Conservation (phyloP, 2,888 invertebrate genomes). For the Pammene fasciana region DNA sequence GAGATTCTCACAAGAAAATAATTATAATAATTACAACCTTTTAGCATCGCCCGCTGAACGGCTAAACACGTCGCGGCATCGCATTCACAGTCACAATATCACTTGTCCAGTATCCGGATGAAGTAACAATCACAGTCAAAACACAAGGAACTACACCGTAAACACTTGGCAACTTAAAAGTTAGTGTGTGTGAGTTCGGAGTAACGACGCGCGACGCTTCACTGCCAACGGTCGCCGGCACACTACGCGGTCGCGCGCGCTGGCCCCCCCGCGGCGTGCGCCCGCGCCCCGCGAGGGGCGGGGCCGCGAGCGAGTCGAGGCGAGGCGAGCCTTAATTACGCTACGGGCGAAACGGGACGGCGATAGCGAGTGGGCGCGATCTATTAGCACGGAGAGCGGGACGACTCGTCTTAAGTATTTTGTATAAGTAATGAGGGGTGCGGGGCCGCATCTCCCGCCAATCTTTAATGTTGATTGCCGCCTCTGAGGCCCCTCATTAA, state of each 20-base stretch:
- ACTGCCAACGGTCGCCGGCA: slow-evolving; percentile 80
- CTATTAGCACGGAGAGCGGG: slow-evolving; percentile 87
- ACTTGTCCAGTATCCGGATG: slow-evolving; percentile 79
- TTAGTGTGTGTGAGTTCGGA: slow-evolving; percentile 70
- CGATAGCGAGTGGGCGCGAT: slow-evolving; percentile 83
- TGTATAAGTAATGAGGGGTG: slow-evolving; percentile 85
- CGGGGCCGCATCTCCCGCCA: slow-evolving; percentile 82
- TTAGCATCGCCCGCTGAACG: slow-evolving; percentile 82
- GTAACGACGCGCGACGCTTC: slow-evolving; percentile 72
- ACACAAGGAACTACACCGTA: slow-evolving; percentile 76
- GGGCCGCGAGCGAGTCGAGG: slow-evolving; percentile 76
- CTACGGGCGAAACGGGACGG: slow-evolving; percentile 79
- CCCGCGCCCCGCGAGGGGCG: slow-evolving; percentile 64
- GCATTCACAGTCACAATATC: slow-evolving; percentile 79
- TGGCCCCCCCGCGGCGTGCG: slow-evolving; percentile 57
- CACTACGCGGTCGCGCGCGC: slow-evolving; percentile 75
- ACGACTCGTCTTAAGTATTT: slow-evolving; percentile 84
- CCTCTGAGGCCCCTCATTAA: slow-evolving; percentile 82
- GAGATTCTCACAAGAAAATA: slow-evolving; percentile 64
- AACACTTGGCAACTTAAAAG: slow-evolving; percentile 74
- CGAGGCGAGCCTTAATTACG: slow-evolving; percentile 82
- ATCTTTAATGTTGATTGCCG: slow-evolving; percentile 83
- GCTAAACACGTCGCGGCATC: slow-evolving; percentile 79
- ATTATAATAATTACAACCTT: slow-evolving; percentile 72
- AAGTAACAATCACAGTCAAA: slow-evolving; percentile 70